Evolutionary conservation across 2,888 invertebrate species (phyloP), one percentile per base, ranked within the genome.

Genomic region (Uropetala carovei): DNA sequence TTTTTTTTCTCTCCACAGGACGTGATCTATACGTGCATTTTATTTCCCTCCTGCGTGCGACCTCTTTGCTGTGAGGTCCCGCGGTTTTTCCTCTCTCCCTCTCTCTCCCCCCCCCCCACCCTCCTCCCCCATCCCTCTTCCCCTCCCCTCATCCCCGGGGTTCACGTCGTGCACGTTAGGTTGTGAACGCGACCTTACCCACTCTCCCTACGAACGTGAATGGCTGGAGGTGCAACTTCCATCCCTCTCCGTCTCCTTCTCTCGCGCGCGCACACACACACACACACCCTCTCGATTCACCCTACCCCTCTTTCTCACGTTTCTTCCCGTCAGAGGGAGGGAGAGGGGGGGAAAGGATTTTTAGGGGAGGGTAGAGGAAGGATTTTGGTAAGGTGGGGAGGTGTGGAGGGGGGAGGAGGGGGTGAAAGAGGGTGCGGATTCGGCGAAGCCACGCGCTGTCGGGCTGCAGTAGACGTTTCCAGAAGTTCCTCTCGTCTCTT

Each of bases 101-200:
- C 43, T 43, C 43, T 5, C 43, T 43, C 43, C 43, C 43, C 43
- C 43, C 3, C 43, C 43, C 5, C n/a, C n/a, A n/a, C n/a, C n/a
- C n/a, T 64, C 64, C 64, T n/a, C 18, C 64, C n/a, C 4, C 10
- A 64, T n/a, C 64, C 64, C 64, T n/a, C 64, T 64, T 64, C n/a
- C 16, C n/a, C 4, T 64, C 64, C 60, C 18, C 18, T 18, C 60
- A 16, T 64, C 64, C n/a, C n/a, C 68, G n/a, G 64, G 16, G 22
- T 75, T 75, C 75, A 75, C 75, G 22, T 75, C 75, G 75, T 75
- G 75, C 75, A 75, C 13, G 75, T 10, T 43, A 27, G 68, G 56
- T 84, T 56, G 18, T 83, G 56, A 83, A 7, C 84, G 57, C 85
- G 85, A 85, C 85, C 85, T 85, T 85, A 58, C 85, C 58, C 85